These are phyloP conservation scores for Gymnocheta viridis DNA, from an alignment of 2,888 invertebrate genomes.

Conservation along the genomic window DNA sequence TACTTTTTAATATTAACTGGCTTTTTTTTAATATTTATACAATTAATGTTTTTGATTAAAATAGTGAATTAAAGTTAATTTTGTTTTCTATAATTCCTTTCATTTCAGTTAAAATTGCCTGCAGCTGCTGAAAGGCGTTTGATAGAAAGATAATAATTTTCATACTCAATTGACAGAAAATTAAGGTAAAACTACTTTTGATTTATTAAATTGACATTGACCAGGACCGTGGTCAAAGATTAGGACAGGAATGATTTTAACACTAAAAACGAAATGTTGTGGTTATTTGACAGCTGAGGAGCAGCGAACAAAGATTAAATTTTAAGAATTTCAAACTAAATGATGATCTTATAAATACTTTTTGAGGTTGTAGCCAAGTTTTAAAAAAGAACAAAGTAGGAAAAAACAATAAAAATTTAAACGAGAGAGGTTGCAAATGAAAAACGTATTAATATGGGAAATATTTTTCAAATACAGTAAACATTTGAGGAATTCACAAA, in stretches of 20 bases:
- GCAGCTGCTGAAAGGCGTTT: conserved; percentile 51
- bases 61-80: conserved; percentile 48
- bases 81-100: conserved; percentile 36
- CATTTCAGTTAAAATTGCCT: conserved; percentile 34
- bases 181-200: conserved; percentile 15
- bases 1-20: background rate
- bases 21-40: background rate
- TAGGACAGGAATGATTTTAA: background rate
- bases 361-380: no score
- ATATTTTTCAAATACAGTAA: no score
- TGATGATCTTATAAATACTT: no score
- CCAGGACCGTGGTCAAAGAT: conserved; percentile 13
- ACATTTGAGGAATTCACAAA: no score
- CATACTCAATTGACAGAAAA: conserved; percentile 28
- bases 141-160: conserved; percentile 59
- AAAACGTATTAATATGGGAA: no score
- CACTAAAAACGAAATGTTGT: background rate
- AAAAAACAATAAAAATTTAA: no score
- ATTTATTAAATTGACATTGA: conserved; percentile 10
- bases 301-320: no score
- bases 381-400: no score
- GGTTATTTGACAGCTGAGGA: no score
- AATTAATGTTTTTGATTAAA: conserved; percentile 16
- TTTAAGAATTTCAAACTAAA: no score
- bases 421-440: no score